Evolutionary conservation across 2,113 vertebrate species (phyloP).

Genomic region (Entomyzon cyanotis): DNA sequence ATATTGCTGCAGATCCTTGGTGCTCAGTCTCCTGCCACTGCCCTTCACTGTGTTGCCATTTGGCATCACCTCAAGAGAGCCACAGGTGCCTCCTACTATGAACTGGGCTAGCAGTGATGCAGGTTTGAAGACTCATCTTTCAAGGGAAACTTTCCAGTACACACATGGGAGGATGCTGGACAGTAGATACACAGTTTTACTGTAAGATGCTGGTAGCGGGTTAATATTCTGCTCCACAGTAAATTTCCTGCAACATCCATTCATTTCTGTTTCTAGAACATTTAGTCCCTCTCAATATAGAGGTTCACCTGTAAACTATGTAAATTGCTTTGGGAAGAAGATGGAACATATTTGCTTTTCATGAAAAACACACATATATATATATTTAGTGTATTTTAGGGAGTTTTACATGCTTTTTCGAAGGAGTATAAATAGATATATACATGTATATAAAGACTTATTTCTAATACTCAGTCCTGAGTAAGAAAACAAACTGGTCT

Average conservation of each 20-base stretch:
- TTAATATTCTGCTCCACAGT: not conserved
- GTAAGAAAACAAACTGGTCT: slow-evolving; percentile 14
- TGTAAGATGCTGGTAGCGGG: not conserved
- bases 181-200: not conserved
- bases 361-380: not conserved
- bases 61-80: not conserved
- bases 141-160: not conserved
- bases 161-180: not conserved
- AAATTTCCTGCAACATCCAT: not conserved
- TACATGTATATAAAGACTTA: not conserved
- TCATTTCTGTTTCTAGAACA: not conserved
- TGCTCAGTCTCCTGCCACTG: not conserved
- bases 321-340: not conserved
- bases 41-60: not conserved
- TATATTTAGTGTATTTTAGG: not conserved
- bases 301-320: not conserved
- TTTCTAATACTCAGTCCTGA: not conserved
- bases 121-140: not conserved
- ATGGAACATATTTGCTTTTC: not conserved
- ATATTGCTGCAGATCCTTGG: not conserved
- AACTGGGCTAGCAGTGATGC: not conserved
- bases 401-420: fast-evolving
- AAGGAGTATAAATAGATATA: not conserved
- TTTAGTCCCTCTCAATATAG: not conserved
- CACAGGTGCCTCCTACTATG: not conserved